Evolutionary conservation across 2,113 vertebrate genomes (phyloP), one percentile per base, ranked within the genome.

Genomic region (Ammodytes dubius): DNA sequence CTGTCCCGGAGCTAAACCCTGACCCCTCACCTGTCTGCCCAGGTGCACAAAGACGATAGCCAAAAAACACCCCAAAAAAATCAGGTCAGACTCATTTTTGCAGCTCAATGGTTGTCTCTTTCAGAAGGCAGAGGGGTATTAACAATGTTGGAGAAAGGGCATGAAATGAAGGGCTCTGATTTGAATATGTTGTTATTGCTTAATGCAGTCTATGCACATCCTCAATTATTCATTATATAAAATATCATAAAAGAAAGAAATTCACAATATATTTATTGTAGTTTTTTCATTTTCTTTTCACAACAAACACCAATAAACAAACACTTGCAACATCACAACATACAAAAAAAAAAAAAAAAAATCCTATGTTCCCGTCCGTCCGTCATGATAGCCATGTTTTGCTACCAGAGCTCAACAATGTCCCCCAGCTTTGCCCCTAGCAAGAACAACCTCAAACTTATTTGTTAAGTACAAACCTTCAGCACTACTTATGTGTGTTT

Each of bases 21-120:
- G 83, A 86, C 74, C 75, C 45, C 14, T 53, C 52, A 81, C 66
- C 69, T n/a, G 57, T 15, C 76, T 59, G 66, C 80, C 68, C 60
- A 75, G 81, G 65, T 70, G 66, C 70, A 53, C 6, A 64, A 68
- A 56, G 17, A 82, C 46, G 45, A n/a, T 27, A 42, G 10, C 6
- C 35, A 45, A 8, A 37, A 5, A n/a, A 10, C 13, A 14, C 27
- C 1, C 27, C 27, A 1, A 37, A 35, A 52, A 19, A 72, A 54
- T 0, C 4, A 1, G 71, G 10, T 50, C 13, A 49, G 27, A 27
- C 27, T 27, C 27, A 27, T 27, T 56, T 74, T 12, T 43, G 27
- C 6, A 10, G 12, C n/a, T 70, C 13, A 1, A 15, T 42, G 5
- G 8, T 15, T 4, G 3, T 45, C 46, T 40, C 4, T 65, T 43